phyloP scores from a whole-genome alignment of 1,140 invertebrate species.

The Drosophila kanapiae region DNA sequence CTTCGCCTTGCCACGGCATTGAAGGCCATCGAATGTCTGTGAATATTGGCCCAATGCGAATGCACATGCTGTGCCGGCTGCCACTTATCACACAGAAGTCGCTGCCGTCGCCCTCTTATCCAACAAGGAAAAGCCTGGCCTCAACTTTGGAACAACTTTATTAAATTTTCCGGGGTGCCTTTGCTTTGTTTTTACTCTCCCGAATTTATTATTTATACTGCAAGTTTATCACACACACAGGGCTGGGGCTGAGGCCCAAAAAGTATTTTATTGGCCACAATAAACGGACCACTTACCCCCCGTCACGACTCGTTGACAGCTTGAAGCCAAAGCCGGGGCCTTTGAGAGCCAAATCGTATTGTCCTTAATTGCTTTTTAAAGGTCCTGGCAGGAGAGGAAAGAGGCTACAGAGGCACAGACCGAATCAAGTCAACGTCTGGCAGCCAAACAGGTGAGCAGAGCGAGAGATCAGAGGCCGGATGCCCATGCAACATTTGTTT shows the following conservation, averaged over 20 bases:
- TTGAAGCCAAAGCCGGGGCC: conserved; percentile 10
- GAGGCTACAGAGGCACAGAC: conserved; percentile 22
- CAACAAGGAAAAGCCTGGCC: neutral
- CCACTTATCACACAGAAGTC: conserved; percentile 30
- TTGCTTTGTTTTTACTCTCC: conserved; percentile 7
- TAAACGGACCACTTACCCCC: conserved; percentile 26
- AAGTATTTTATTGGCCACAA: conserved; percentile 45
- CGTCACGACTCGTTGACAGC: conserved; percentile 23
- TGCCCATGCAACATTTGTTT: conserved; percentile 75
- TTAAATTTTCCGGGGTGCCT: conserved; percentile 25
- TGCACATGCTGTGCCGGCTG: conserved; percentile 33
- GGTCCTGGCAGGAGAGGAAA: conserved; percentile 25
- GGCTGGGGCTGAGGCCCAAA: neutral
- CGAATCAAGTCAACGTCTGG: conserved; percentile 45
- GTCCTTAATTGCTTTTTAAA: conserved; percentile 73
- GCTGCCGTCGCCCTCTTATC: neutral
- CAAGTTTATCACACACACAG: conserved; percentile 21
- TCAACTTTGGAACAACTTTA: conserved; percentile 24
- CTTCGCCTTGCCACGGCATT: conserved; percentile 10
- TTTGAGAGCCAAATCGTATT: conserved; percentile 57
- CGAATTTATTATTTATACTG: conserved; percentile 46
- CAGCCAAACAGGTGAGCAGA: conserved; percentile 17
- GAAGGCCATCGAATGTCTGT: conserved; percentile 24
- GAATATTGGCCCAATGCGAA: conserved; percentile 45
- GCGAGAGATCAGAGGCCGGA: conserved; percentile 27